Percentiles rank a stretch among this genome's conserved stretches.
Evolutionary conservation across 2,113 vertebrate genomes (phyloP).

Genomic region (Notarius quadriscutis): DNA sequence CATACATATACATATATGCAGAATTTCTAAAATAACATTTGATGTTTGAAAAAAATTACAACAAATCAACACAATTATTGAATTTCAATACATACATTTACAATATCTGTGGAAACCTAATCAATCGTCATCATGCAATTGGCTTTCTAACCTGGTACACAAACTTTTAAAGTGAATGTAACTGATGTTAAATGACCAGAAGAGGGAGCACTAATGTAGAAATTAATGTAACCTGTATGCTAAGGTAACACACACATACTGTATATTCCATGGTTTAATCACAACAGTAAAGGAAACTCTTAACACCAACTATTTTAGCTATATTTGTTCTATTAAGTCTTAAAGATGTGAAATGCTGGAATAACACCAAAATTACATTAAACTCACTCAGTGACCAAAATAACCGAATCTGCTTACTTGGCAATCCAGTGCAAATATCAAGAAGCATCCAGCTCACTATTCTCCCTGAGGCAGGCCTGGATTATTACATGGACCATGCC

Average conservation of each 20-base stretch:
- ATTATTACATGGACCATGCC: too few relatives aligned
- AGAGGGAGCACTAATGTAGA: conserved; percentile 33
- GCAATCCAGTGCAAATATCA: not conserved
- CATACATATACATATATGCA: not conserved
- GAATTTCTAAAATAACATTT: not conserved
- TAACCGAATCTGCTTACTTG: not conserved
- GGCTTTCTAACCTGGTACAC: not conserved
- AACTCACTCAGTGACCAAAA: not conserved
- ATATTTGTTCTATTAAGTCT: not conserved
- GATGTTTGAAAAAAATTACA: not conserved
- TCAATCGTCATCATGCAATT: not conserved
- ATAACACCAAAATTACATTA: not conserved
- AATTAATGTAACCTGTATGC: not conserved
- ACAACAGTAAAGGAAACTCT: not conserved
- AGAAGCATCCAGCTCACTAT: not conserved
- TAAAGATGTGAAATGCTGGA: not conserved
- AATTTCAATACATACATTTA: not conserved
- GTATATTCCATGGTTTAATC: not conserved
- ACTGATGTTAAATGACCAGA: conserved; percentile 29
- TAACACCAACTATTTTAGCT: not conserved
- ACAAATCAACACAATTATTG: not conserved
- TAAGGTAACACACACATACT: not conserved
- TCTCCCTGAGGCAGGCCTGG: not conserved
- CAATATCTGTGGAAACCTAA: not conserved
- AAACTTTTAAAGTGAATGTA: not conserved